Base-by-base conservation (phyloP, 1,140 invertebrate species). In the Hyphantria cunea region DNA sequence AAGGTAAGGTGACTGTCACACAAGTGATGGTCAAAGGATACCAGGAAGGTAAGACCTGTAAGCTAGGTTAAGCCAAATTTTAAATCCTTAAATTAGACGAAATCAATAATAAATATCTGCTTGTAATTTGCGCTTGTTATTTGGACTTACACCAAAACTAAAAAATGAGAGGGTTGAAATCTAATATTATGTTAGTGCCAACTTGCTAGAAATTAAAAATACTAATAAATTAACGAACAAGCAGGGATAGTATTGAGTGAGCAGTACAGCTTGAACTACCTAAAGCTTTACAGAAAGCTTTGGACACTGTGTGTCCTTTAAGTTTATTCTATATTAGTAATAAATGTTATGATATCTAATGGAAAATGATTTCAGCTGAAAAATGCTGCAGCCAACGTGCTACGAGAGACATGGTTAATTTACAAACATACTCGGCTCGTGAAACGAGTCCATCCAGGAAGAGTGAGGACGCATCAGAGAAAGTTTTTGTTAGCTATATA, bases 401-500 rank as follows among this genome's bases (percentile, higher is more conserved):
- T 99, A 70, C 93, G 99, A 80, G 99, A 99, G 93, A 99, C 99
- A 63, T 99, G 99, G 99, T 94, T 99, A 77, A 99, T 99, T 85
- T 99, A 99, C 92, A 99, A 99, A 93, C 97, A 99, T 92, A 99
- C 99, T 75, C 96, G 99, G 86, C 94, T 99, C 74, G 98, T 99
- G 73, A 99, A 99, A 92, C 95, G 98, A 84, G 97, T 99, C 48
- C 98, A 99, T 92, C 95, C 97, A 49, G 96, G 96, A 62, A 95
- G 97, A 90, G 98, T 99, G 70, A 93, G 99, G 80, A 96, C 98
- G 58, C 99, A 99, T 92, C 99, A 99, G 92, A 94, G 99, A 92
- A 99, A 99, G 93, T 99, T 99, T 92, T 95, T 99, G 60, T 94
- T 99, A 88, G 99, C 99, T 72, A 99, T 99, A 92, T 99, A 99